Evolutionary conservation across 2,113 vertebrate species (phyloP).

Genomic region (Seriola rivoliana): DNA sequence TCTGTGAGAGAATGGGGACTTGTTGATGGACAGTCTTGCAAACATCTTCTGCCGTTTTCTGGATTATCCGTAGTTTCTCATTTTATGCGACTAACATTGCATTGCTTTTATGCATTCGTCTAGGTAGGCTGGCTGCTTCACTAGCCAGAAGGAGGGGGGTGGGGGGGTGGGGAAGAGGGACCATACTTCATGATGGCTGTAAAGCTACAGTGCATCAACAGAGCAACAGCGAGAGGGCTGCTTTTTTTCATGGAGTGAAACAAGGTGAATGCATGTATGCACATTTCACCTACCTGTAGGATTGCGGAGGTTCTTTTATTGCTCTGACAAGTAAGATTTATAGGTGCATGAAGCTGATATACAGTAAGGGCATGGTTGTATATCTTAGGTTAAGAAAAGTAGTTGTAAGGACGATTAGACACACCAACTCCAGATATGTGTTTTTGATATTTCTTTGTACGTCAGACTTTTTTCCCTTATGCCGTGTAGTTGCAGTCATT

Average conservation of each 20-base stretch:
- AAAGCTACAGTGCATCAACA: conserved; percentile 60
- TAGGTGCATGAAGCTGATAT: neutral
- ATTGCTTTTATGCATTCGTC: conserved; percentile 42
- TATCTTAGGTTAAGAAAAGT: neutral
- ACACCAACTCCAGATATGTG: neutral
- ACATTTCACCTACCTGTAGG: conserved; percentile 70
- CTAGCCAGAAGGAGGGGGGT: conserved; percentile 10
- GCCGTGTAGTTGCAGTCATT: neutral
- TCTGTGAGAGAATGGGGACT: conserved; percentile 63
- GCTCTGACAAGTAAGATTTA: neutral
- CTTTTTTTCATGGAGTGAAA: conserved; percentile 21
- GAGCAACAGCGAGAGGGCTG: conserved; percentile 19
- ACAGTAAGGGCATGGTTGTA: neutral
- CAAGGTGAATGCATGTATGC: conserved; percentile 24
- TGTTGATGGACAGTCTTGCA: conserved; percentile 67
- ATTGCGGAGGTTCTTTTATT: conserved; percentile 22
- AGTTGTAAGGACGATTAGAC: neutral
- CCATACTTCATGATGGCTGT: conserved; percentile 60
- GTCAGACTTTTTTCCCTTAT: neutral
- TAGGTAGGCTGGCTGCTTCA: conserved; percentile 65
- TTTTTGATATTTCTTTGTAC: neutral
- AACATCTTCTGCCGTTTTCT: conserved; percentile 17
- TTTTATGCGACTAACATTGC: conserved; percentile 34
- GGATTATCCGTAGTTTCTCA: conserved; percentile 43
- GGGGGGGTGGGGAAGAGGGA: conserved; percentile 24